phyloP scores from a whole-genome alignment of 1,140 invertebrate genomes.

The Hormaphis cornu region DNA sequence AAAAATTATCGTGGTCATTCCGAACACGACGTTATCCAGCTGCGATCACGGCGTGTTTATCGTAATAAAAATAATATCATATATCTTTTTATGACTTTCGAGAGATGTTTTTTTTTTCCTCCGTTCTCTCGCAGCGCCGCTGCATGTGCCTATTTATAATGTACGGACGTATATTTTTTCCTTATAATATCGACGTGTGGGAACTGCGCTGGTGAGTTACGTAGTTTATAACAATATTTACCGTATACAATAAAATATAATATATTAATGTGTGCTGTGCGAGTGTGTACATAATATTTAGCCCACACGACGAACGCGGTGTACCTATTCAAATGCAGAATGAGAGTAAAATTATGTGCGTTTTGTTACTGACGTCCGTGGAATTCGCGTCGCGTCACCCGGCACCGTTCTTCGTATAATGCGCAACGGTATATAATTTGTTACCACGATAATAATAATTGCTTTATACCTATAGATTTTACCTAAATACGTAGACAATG shows the following conservation, averaged over 20 bases:
- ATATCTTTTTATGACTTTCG: slow-evolving; percentile 31
- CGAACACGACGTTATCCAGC: slow-evolving; percentile 25
- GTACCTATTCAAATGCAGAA: slow-evolving; percentile 6
- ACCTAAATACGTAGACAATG: too few relatives aligned
- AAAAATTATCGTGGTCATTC: slow-evolving; percentile 28
- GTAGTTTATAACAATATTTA: slow-evolving; percentile 6
- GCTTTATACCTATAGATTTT: too few relatives aligned
- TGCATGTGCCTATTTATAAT: neutral
- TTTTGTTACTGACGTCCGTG: neutral
- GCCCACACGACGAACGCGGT: neutral
- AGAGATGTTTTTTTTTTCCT: slow-evolving; percentile 16
- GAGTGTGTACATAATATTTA: neutral
- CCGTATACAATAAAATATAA: neutral
- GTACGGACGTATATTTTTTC: too few relatives aligned
- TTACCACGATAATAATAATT: too few relatives aligned
- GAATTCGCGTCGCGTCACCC: neutral
- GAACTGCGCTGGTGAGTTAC: slow-evolving; percentile 13
- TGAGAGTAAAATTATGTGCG: neutral
- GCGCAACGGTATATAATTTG: neutral
- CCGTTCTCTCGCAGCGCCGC: neutral
- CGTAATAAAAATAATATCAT: slow-evolving; percentile 32
- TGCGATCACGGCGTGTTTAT: slow-evolving; percentile 28
- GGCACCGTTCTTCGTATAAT: neutral
- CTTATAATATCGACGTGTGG: slow-evolving; percentile 25
- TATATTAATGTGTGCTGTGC: neutral